Percentiles rank a stretch among this genome's conserved stretches.
phyloP scores from a whole-genome alignment of 2,797 vertebrate genomes.

The Coregonus sp. region DNA sequence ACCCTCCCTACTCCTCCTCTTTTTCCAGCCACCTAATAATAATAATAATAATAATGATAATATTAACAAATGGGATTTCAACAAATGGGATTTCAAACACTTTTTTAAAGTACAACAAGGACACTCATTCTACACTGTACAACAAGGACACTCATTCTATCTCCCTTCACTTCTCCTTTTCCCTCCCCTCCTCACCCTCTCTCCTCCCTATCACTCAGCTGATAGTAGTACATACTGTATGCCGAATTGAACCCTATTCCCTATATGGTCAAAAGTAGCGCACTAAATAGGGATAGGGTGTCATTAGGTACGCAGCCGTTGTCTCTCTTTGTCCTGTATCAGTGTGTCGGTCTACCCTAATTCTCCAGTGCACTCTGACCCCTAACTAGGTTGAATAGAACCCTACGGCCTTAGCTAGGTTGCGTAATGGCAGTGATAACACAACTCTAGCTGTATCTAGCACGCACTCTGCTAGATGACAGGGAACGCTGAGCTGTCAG shows the following conservation, averaged over 20 bases:
- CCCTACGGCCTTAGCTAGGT: not conserved
- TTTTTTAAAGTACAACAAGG: no score
- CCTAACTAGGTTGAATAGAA: not conserved
- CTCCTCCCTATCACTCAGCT: not conserved
- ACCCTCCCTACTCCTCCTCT: no score
- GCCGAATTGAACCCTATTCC: no score
- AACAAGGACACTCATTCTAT: no score
- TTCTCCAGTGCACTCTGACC: slow-evolving; percentile 60
- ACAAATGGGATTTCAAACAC: no score
- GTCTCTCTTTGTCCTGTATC: slow-evolving; percentile 1
- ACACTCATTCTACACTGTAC: no score
- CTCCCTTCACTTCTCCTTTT: not conserved
- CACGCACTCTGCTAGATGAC: not conserved
- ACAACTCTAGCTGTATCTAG: not conserved
- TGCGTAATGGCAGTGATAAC: slow-evolving; percentile 26
- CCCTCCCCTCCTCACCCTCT: slow-evolving; percentile 6
- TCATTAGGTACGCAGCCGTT: not conserved
- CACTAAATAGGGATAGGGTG: not conserved
- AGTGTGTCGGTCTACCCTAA: slow-evolving; percentile 36
- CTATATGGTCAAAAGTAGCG: not conserved
- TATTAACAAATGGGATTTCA: not conserved
- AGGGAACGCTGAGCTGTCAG: not conserved
- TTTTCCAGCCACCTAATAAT: no score
- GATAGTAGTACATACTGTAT: no score
- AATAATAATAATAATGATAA: not conserved